Base-by-base conservation (phyloP, 1,140 invertebrate species). In the Neuroterus valhalla region DNA sequence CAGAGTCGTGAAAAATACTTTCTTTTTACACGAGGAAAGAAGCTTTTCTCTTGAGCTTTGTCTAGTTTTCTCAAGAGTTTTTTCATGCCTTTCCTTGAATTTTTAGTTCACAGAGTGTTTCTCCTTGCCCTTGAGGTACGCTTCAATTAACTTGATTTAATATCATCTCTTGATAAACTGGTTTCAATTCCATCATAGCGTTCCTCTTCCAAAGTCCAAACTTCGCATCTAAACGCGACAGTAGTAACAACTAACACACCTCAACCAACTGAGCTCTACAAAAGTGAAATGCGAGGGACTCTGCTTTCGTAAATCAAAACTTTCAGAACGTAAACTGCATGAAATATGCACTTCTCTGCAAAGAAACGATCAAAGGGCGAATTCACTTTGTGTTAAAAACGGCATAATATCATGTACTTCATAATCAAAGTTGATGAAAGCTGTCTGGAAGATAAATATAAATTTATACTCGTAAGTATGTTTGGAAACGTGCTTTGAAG, bases 61-160 rank as follows among this genome's bases (percentile, higher is more conserved):
- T 52, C 19, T 19, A 21, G 12, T 52, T 52, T 52, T 52, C 50
- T 52, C 50, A 19, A 10, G 23, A 52, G 50, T 52, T 52, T 52
- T 19, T 21, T 8, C 21, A 52, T 52, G 23, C 23, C 12, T 10
- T 52, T 52, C 23, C 50, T 52, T 21, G 31, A 38, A 26, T 26
- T 52, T 52, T 19, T 2, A 19, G 50, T 23, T 8, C 23, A 10
- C 1, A 52, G 50, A 23, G 50, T 52, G 23, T 21, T 62, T 62
- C 15, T 31, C 31, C 23, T 31, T 62, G 52, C 52, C 52, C 52
- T 62, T 62, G 52, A 62, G 52, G 23, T 62, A 62, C 52, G 21
- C 23, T 62, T 62, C 31, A 62, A 62, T 62, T 62, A 62, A 62
- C 23, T 31, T 62, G 52, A 62, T 26, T 62, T 62, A 62, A 62